Base-by-base conservation (phyloP, 1,140 invertebrate genomes). In the Vanessa atalanta region DNA sequence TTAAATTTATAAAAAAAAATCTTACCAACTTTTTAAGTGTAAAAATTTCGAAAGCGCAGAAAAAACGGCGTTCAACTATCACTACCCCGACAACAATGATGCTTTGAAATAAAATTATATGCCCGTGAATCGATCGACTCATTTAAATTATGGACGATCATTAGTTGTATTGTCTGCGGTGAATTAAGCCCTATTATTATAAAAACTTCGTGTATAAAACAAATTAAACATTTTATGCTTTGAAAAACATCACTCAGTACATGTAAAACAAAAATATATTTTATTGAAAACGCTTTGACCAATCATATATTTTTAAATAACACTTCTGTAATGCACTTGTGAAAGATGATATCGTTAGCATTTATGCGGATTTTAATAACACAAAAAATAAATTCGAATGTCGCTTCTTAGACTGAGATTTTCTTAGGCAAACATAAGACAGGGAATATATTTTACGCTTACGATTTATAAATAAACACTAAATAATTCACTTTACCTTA, bases 81-180 rank as follows among this genome's bases (percentile, higher is more conserved):
- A 57, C 23, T 47, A 13, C 53, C 47, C 31, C 31, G 53, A 57
- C 66, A 69, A 57, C 57, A 69, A 69, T 69, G 66, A 60, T 69
- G 37, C 51, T 57, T 47, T 55, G 47, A 13, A 47, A 57, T 69
- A 60, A 67, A 51, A 60, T 47, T n/a, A 57, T 15, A 60, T 5
- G 15, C 55, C 50, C 0, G 37, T 43, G 37, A 16, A 67, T 67
- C 50, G 50, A 57, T n/a, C 37, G 37, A 43, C 15, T 51, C 23
- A 53, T n/a, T 55, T 55, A 65, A 67, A 67, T 67, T 67, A 55
- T 55, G n/a, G 55, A 67, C 12, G n/a, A 16, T 31, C 65, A 53
- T 37, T 16, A 31, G 48, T 53, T 51, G 12, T 66, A 66, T 51
- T 66, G 50, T 66, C 26, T 55, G 37, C 3, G 7, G 65, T 51